Evolutionary conservation across 2,797 vertebrate genomes (phyloP).

Genomic region (Echeneis naucrates): DNA sequence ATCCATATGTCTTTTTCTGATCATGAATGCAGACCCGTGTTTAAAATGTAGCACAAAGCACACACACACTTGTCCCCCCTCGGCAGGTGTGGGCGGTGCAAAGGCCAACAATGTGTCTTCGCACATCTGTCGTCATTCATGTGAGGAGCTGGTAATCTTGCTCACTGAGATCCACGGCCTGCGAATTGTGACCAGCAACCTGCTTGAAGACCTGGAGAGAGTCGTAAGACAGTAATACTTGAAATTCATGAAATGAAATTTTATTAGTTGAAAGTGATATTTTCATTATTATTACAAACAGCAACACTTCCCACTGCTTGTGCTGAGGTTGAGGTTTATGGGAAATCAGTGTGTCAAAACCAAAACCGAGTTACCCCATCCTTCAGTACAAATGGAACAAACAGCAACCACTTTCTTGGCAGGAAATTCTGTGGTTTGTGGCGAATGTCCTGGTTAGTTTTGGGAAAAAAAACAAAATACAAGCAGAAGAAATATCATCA

Average conservation of each 20-base stretch:
- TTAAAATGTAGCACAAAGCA: not conserved
- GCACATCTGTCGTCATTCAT: constrained; percentile 89
- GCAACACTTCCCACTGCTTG: constrained; percentile 10
- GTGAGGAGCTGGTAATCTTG: constrained; percentile 90
- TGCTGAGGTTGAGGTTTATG: constrained; percentile 5
- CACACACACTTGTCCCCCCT: constrained; percentile 17
- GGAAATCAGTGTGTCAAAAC: constrained; percentile 20
- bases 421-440: constrained; percentile 44
- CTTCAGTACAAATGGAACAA: constrained; percentile 55
- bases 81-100: constrained; percentile 57
- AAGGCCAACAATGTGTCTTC: constrained; percentile 78
- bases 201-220: constrained; percentile 91
- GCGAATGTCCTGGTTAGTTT: constrained; percentile 29
- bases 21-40: not conserved
- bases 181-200: constrained; percentile 87
- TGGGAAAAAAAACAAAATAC: constrained; percentile 8
- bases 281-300: not conserved
- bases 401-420: constrained; percentile 37
- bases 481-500: constrained; percentile 28
- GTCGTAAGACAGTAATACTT: constrained; percentile 85
- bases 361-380: not conserved
- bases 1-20: not conserved
- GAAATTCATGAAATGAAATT: not conserved
- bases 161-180: constrained; percentile 89
- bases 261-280: not conserved